These are phyloP conservation scores for Artibeus jamaicensis DNA, from an alignment of 2,797 vertebrate genomes.

Conservation along the genomic window DNA sequence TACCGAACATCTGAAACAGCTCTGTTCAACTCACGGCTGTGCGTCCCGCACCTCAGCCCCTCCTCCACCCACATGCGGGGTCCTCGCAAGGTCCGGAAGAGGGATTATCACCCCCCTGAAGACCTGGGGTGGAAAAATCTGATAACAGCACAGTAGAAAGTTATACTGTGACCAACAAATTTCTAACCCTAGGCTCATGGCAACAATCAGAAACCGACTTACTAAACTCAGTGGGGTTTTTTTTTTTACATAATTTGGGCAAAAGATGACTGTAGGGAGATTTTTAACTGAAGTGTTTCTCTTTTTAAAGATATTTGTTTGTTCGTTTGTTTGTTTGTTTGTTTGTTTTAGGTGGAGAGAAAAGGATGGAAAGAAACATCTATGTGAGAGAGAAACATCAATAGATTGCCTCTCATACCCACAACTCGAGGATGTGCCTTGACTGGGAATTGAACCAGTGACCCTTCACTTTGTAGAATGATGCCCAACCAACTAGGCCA, in stretches of 20 bases:
- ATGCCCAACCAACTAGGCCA: background rate
- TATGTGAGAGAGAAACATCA: too few relatives aligned
- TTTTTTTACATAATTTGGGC: background rate
- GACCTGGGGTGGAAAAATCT: slow-evolving; percentile 54
- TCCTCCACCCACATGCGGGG: background rate
- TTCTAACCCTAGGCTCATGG: background rate
- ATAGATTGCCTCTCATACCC: background rate
- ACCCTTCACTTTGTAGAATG: background rate
- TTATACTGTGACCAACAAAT: slow-evolving; percentile 19
- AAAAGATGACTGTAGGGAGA: background rate
- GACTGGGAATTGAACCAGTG: background rate
- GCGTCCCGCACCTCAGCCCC: background rate
- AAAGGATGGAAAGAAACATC: background rate
- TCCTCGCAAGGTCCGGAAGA: background rate
- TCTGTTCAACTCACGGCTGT: background rate
- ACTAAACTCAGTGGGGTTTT: background rate
- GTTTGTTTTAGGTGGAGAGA: background rate
- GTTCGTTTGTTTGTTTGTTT: too few relatives aligned
- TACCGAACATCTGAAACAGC: background rate
- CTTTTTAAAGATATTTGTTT: background rate
- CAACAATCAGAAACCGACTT: slow-evolving; percentile 1
- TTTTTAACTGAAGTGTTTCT: slow-evolving; percentile 31
- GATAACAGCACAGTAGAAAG: slow-evolving; percentile 51
- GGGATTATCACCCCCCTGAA: background rate
- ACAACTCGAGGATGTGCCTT: background rate